These are phyloP conservation scores for Leptodactylus fuscus DNA, from an alignment of 2,113 vertebrate genomes.

Conservation along the genomic window DNA sequence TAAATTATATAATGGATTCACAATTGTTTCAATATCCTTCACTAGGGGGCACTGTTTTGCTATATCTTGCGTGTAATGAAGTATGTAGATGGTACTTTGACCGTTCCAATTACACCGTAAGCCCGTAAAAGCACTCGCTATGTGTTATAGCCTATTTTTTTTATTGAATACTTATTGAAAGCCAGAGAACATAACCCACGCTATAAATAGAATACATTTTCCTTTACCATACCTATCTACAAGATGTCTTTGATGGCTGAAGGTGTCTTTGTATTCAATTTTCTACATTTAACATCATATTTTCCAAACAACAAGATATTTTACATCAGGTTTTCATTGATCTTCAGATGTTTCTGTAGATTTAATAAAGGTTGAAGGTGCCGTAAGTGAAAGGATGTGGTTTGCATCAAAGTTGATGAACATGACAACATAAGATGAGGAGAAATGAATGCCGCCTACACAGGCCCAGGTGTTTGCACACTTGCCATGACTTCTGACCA, in stretches of 20 bases:
- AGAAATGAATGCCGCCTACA: conserved; percentile 81
- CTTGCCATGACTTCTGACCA: conserved; percentile 55
- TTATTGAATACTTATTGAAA: background rate
- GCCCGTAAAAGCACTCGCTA: background rate
- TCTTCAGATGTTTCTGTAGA: conserved; percentile 60
- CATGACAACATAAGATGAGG: conserved; percentile 76
- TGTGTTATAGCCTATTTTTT: background rate
- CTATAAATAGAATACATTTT: conserved; percentile 8
- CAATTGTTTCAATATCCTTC: background rate
- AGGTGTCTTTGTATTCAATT: conserved; percentile 15
- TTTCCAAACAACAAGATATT: conserved; percentile 59
- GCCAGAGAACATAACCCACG: background rate
- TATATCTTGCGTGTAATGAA: background rate
- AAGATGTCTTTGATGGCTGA: background rate
- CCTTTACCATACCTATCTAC: background rate
- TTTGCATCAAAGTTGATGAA: conserved; percentile 76
- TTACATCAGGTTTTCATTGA: conserved; percentile 47
- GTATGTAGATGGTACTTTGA: background rate
- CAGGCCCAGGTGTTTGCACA: conserved; percentile 72
- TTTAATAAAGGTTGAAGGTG: conserved; percentile 69
- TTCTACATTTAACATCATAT: conserved; percentile 46
- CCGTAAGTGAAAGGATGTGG: conserved; percentile 79
- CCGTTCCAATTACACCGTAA: background rate
- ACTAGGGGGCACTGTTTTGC: background rate
- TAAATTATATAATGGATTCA: background rate